These are phyloP conservation scores for Periophthalmus magnuspinnatus DNA, from an alignment of 2,797 vertebrate species.

Conservation along the genomic window DNA sequence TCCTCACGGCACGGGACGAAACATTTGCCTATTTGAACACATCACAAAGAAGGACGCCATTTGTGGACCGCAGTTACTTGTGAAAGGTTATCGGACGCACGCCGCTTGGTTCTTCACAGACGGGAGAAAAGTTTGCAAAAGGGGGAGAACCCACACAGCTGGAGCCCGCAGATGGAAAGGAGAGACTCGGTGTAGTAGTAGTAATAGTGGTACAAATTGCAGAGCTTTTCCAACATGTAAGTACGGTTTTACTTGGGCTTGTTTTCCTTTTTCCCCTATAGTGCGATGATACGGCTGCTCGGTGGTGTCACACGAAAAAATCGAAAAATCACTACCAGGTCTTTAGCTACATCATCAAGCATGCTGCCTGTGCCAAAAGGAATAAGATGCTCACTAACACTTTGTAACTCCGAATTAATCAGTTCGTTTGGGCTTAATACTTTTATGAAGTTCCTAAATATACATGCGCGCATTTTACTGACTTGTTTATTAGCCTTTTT, in stretches of 20 bases:
- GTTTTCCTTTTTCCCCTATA: constrained; percentile 28
- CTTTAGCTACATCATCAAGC: constrained; percentile 10
- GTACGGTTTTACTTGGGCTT: constrained; percentile 2
- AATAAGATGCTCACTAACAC: too few relatives aligned
- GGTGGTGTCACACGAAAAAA: constrained; percentile 45
- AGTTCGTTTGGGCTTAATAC: not conserved
- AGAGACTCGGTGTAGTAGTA: constrained; percentile 26
- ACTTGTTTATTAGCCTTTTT: not conserved
- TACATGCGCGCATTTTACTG: not conserved
- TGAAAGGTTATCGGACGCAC: not conserved
- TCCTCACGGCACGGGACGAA: constrained; percentile 32
- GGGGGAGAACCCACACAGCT: constrained; percentile 41
- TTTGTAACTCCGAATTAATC: not conserved
- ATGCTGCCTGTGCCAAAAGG: not conserved
- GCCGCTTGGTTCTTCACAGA: not conserved
- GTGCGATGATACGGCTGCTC: constrained; percentile 26
- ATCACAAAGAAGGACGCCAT: constrained; percentile 27
- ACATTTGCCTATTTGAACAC: constrained; percentile 21
- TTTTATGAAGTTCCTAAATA: not conserved
- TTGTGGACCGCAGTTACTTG: constrained; percentile 7
- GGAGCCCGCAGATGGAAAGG: constrained; percentile 64
- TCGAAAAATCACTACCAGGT: constrained; percentile 26
- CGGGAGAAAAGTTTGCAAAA: constrained; percentile 66
- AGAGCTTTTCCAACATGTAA: constrained; percentile 62
- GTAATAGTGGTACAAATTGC: constrained; percentile 45